Evolutionary conservation across 2,797 vertebrate species (phyloP).

Genomic region (Eremophila alpestris): DNA sequence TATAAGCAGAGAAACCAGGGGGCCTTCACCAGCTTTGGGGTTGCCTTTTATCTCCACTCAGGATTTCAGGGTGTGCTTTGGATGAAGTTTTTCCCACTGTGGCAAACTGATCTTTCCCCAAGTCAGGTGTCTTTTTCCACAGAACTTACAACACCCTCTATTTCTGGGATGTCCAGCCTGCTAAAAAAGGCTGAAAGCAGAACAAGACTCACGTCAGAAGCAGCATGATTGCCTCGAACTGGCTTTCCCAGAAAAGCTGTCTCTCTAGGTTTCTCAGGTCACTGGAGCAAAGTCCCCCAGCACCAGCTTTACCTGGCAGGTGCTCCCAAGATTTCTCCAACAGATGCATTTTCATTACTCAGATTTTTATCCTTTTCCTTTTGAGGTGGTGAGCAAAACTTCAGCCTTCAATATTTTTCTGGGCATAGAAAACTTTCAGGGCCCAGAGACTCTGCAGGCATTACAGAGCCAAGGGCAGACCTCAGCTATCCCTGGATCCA

Average conservation of each 20-base stretch:
- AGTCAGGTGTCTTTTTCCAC: background rate
- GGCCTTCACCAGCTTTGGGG: background rate
- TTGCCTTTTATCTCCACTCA: background rate
- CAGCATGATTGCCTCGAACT: background rate
- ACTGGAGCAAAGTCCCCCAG: slow-evolving; percentile 19
- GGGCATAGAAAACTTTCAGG: background rate
- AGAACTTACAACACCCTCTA: background rate
- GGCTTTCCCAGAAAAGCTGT: background rate
- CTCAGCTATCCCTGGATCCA: background rate
- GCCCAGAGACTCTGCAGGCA: background rate
- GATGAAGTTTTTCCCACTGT: background rate
- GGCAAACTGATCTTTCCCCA: background rate
- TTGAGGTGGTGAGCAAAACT: background rate
- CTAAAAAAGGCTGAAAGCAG: background rate
- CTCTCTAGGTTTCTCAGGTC: background rate
- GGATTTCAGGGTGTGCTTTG: background rate
- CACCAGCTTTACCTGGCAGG: background rate
- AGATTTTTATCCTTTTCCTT: background rate
- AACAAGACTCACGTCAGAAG: background rate
- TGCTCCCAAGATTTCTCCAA: background rate
- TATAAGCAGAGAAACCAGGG: background rate
- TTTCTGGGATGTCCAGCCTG: slow-evolving; percentile 9
- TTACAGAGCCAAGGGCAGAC: background rate
- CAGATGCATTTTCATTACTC: background rate
- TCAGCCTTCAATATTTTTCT: background rate